A percentile compares a stretch with the other conserved stretches of the same genome.
Conservation (phyloP, 2,888 invertebrate genomes). For the Hartigia nigra region DNA sequence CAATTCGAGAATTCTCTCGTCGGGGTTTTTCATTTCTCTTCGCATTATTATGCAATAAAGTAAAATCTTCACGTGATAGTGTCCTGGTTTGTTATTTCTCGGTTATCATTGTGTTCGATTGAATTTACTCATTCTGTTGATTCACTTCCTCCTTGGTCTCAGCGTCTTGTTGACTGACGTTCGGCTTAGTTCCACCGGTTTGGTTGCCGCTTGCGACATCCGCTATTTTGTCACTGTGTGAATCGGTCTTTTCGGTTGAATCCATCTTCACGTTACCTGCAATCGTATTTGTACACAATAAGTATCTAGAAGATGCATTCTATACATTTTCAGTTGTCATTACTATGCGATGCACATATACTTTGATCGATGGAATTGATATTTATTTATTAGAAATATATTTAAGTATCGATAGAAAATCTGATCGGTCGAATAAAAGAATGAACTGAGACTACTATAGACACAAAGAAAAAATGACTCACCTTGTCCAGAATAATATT, state of each 20-base stretch:
- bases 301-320: background rate
- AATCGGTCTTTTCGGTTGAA: slow-evolving; percentile 59
- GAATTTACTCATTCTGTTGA: slow-evolving; percentile 61
- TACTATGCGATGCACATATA: no score
- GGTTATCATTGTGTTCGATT: background rate
- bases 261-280: slow-evolving; percentile 63
- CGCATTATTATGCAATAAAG: background rate
- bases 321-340: no score
- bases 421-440: background rate
- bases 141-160: slow-evolving; percentile 63
- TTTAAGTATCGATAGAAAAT: background rate
- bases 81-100: background rate
- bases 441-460: no score
- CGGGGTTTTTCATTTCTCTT: background rate
- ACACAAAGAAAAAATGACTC: background rate
- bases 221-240: slow-evolving; percentile 61
- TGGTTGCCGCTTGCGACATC: slow-evolving; percentile 55
- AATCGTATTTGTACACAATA: slow-evolving; percentile 15
- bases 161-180: slow-evolving; percentile 57
- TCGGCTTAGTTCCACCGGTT: slow-evolving; percentile 53
- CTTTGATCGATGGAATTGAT: background rate
- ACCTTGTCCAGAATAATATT: slow-evolving; percentile 70
- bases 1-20: background rate
- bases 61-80: background rate
- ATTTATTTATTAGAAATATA: background rate